phyloP scores from a whole-genome alignment of 2,797 vertebrate species.

The Echeneis naucrates region DNA sequence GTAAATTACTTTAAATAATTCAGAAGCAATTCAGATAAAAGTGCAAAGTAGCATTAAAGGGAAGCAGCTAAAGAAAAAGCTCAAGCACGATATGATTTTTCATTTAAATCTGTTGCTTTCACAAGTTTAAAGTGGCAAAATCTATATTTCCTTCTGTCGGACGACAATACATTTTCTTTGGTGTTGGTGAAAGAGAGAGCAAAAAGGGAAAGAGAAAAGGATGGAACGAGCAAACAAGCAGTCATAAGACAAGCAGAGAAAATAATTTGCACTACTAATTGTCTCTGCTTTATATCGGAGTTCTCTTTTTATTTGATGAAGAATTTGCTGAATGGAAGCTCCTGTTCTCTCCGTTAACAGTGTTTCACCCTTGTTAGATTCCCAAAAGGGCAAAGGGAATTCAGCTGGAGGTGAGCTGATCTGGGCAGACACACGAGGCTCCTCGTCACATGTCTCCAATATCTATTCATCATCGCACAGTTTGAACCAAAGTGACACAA shows the following conservation, averaged over 20 bases:
- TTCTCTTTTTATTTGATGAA: slow-evolving; percentile 30
- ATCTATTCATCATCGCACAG: slow-evolving; percentile 52
- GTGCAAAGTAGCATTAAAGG: not conserved
- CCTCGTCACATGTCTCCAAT: slow-evolving; percentile 52
- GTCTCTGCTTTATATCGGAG: slow-evolving; percentile 52
- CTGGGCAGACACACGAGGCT: slow-evolving; percentile 44
- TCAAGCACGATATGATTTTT: too few species aligned
- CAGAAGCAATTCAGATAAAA: too few species aligned
- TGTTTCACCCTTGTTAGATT: slow-evolving; percentile 48
- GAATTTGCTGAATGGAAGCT: slow-evolving; percentile 48
- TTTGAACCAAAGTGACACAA: slow-evolving; percentile 4
- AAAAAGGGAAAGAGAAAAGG: slow-evolving; percentile 5
- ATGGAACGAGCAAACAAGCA: slow-evolving; percentile 26
- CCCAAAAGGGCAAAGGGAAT: slow-evolving; percentile 34
- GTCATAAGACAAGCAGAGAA: slow-evolving; percentile 63
- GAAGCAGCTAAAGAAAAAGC: not conserved
- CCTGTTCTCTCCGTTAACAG: slow-evolving; percentile 53
- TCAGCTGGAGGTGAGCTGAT: slow-evolving; percentile 55
- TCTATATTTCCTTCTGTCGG: not conserved
- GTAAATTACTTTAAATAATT: not conserved
- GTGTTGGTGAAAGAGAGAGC: slow-evolving; percentile 11
- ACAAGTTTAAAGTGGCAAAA: not conserved
- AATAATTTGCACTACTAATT: slow-evolving; percentile 44
- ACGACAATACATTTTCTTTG: not conserved
- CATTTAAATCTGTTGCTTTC: not conserved